Evolutionary conservation across 2,888 invertebrate genomes (phyloP).

Genomic region (Dione juno): DNA sequence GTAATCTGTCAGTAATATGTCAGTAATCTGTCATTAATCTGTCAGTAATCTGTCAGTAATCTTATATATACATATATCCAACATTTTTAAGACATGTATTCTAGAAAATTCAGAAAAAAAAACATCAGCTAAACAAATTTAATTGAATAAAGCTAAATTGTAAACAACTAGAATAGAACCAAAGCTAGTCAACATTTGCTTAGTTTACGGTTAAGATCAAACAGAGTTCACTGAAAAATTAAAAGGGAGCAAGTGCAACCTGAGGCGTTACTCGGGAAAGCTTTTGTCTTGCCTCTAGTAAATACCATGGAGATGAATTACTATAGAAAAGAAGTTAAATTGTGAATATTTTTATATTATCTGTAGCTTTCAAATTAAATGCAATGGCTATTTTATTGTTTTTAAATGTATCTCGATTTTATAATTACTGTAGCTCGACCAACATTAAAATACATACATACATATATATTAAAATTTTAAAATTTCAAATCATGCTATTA

Average conservation of each 20-base stretch:
- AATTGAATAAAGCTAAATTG: too few species aligned
- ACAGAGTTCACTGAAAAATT: constrained; percentile 29
- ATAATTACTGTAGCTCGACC: neutral
- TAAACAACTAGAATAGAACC: neutral
- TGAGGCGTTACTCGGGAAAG: constrained; percentile 29
- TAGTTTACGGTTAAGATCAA: constrained; percentile 16
- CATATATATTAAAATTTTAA: too few species aligned
- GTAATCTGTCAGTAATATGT: too few species aligned
- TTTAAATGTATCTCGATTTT: neutral
- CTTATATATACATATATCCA: too few species aligned
- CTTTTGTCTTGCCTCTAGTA: constrained; percentile 21
- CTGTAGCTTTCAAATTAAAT: neutral
- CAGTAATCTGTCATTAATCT: too few species aligned
- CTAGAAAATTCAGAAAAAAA: neutral
- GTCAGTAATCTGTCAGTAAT: too few species aligned
- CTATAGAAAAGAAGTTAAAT: neutral
- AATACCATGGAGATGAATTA: constrained; percentile 14
- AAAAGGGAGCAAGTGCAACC: constrained; percentile 31
- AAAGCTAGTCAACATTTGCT: constrained; percentile 4
- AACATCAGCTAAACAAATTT: neutral
- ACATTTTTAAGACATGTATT: too few species aligned
- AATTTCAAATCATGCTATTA: too few species aligned
- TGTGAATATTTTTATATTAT: constrained; percentile 13
- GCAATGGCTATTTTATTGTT: constrained; percentile 2
- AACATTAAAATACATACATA: neutral